Base-by-base conservation (phyloP, 1,140 invertebrate genomes). In the Coboldia fuscipes region DNA sequence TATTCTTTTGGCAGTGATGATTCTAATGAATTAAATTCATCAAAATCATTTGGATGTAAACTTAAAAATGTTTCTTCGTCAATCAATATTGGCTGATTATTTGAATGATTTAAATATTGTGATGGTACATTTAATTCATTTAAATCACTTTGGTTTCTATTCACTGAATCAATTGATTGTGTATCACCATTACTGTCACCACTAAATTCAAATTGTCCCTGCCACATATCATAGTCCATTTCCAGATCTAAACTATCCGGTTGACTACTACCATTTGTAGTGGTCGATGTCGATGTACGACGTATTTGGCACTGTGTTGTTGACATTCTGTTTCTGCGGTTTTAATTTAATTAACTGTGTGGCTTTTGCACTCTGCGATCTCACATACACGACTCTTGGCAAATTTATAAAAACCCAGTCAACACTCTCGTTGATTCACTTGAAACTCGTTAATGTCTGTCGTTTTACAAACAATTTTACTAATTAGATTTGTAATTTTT, bases 141-240 rank as follows among this genome's bases (percentile, higher is more conserved):
- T 21, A 32, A 20, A 32, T 32, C 30, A n/a, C 21, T 19, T 3
- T 17, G 14, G 8, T 10, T 21, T 2, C 13, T 8, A 18, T 17
- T 17, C 17, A 10, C 19, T 18, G 15, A 13, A 20, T 9, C n/a
- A 7, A 8, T 20, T 21, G 33, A 22, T 4, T 8, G 3, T 24
- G 20, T 23, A 22, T 4, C 21, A 13, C 45, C 42, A 18, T 42
- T 39, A n/a, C 39, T 40, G 2, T 24, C 37, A 18, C 40, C 37
- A 40, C 77, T 65, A 51, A 82, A 80, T 55, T 80, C 73, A 51
- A 83, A 84, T 58, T 83, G 79, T 29, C 78, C 79, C 48, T 81
- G 75, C 77, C 78, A 82, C 63, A 82, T 70, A 50, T 83, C 79
- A 54, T 77, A 78, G 50, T 80, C 77, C 46, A 81, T 58, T 10